Conservation (phyloP, 2,888 invertebrate genomes). For the Alsophila aescularia region DNA sequence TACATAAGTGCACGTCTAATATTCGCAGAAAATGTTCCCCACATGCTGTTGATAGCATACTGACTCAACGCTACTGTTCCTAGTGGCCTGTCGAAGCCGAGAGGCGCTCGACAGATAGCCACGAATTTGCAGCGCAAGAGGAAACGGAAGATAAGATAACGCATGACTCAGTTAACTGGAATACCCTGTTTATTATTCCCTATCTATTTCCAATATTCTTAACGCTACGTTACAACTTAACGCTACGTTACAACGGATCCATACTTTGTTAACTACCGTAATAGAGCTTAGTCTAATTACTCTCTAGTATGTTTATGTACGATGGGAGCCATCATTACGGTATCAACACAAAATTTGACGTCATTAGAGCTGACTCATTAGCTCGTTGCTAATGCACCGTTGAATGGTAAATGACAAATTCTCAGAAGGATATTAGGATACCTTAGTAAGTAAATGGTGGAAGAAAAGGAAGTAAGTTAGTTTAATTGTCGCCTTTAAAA, state of each 20-base stretch:
- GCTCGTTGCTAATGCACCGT: constrained; percentile 55
- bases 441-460: constrained; percentile 45
- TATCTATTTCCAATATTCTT: constrained; percentile 36
- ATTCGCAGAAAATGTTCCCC: neutral
- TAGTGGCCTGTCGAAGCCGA: constrained; percentile 26
- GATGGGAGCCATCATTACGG: constrained; percentile 56
- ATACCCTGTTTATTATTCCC: constrained; percentile 47
- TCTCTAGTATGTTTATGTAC: constrained; percentile 59
- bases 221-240: no score
- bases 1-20: neutral
- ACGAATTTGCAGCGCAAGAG: constrained; percentile 47
- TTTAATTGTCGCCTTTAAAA: constrained; percentile 5
- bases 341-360: constrained; percentile 38
- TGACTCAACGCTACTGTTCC: constrained; percentile 34
- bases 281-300: constrained; percentile 40
- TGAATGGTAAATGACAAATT: constrained; percentile 63
- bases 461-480: constrained; percentile 46
- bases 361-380: constrained; percentile 71
- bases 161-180: constrained; percentile 55
- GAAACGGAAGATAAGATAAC: constrained; percentile 63
- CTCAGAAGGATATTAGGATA: constrained; percentile 61
- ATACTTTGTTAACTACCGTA: constrained; percentile 11
- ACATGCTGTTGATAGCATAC: constrained; percentile 1
- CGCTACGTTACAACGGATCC: constrained; percentile 8
- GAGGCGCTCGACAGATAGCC: constrained; percentile 38